Percentiles rank a stretch among this genome's conserved stretches.
Conservation (phyloP, 2,888 invertebrate genomes). For the Portevinia maculata region DNA sequence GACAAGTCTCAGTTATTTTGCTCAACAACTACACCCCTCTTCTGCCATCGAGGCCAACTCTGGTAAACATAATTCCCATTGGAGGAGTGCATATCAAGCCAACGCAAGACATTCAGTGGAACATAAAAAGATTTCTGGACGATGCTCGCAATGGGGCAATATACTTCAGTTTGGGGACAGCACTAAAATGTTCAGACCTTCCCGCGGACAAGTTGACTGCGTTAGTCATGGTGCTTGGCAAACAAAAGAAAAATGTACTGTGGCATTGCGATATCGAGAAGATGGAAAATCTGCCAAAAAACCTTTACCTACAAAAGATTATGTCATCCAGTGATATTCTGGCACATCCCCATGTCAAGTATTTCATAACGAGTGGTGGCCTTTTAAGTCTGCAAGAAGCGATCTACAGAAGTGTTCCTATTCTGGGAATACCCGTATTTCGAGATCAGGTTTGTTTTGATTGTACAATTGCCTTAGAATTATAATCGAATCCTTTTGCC, state of each 20-base stretch:
- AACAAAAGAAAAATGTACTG: slow-evolving; percentile 81
- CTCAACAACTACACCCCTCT: slow-evolving; percentile 84
- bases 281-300: slow-evolving; percentile 80
- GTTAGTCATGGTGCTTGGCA: slow-evolving; percentile 80
- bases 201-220: slow-evolving; percentile 79
- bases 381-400: slow-evolving; percentile 82
- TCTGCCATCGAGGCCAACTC: slow-evolving; percentile 82
- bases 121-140: slow-evolving; percentile 82
- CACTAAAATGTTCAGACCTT: slow-evolving; percentile 81
- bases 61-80: slow-evolving; percentile 83
- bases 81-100: slow-evolving; percentile 84
- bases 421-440: slow-evolving; percentile 82
- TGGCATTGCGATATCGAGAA: slow-evolving; percentile 83
- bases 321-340: slow-evolving; percentile 84
- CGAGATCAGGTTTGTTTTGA: slow-evolving; percentile 79
- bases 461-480: too few species aligned
- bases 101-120: slow-evolving; percentile 80
- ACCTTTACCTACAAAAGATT: slow-evolving; percentile 83
- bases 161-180: slow-evolving; percentile 83
- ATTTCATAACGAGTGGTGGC: slow-evolving; percentile 83
- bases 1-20: slow-evolving; percentile 82
- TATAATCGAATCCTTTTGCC: slow-evolving; percentile 62
- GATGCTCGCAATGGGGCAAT: slow-evolving; percentile 82
- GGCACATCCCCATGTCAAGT: slow-evolving; percentile 82
- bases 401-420: slow-evolving; percentile 82